phyloP scores from a whole-genome alignment of 2,113 vertebrate species.

The Synodontis membranacea region DNA sequence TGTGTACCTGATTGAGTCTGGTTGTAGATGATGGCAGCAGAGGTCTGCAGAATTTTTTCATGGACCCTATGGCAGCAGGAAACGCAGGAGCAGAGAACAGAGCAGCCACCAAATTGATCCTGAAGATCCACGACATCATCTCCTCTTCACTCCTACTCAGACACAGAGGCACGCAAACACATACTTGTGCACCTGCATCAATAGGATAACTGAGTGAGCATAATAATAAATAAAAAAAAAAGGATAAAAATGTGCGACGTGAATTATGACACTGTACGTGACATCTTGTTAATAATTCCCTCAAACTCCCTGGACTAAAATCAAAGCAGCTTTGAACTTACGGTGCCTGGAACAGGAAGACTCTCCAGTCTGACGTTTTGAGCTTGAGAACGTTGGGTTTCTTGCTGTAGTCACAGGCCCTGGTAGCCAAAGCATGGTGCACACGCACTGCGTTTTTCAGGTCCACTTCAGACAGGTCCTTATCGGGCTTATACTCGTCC shows the following conservation, averaged over 20 bases:
- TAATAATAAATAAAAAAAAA: neutral
- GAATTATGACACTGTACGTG: neutral
- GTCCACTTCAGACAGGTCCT: constrained; percentile 93
- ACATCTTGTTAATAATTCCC: neutral
- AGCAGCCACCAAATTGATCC: constrained; percentile 93
- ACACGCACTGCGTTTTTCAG: constrained; percentile 93
- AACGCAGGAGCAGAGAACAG: constrained; percentile 95
- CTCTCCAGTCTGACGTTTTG: constrained; percentile 97
- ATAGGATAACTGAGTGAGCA: too few species aligned
- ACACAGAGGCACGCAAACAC: neutral
- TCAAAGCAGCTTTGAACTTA: constrained; percentile 66
- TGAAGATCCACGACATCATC: constrained; percentile 96
- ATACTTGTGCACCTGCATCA: neutral
- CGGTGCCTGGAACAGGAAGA: constrained; percentile 95
- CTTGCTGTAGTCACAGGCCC: constrained; percentile 95
- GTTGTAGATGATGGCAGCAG: constrained; percentile 85
- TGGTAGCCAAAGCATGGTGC: constrained; percentile 91
- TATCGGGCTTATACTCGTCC: constrained; percentile 95
- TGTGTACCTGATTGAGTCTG: constrained; percentile 82
- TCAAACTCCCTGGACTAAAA: neutral
- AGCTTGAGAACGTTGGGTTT: constrained; percentile 91
- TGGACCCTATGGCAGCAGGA: constrained; percentile 93
- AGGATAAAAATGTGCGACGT: neutral
- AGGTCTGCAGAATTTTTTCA: constrained; percentile 95
- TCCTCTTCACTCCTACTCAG: constrained; percentile 88